Evolutionary conservation across 2,888 invertebrate genomes (phyloP), one percentile per base, ranked within the genome.

Genomic region (Torymus aiolomorphi): DNA sequence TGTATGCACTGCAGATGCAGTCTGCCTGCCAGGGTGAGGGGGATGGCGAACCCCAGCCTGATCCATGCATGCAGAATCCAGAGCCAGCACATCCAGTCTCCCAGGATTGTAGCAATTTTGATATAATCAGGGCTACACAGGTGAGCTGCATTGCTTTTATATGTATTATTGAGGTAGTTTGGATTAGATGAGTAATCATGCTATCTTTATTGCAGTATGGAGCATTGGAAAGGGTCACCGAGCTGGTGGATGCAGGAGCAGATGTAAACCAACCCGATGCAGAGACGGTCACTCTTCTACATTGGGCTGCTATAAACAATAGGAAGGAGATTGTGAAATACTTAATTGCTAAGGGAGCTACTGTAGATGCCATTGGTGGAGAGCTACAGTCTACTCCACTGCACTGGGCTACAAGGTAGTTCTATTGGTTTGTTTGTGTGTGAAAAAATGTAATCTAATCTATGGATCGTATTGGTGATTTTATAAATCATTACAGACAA

Each of bases 271-370:
- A 96, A 88, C 95, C 97, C 65, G 99, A 99, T 91, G 93, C 93
- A 84, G 99, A 99, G 91, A 98, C 97, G 69, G 98, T 99, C 76
- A 98, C 98, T 2, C 91, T 99, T 71, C 92, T 99, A n/a, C 99
- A 99, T 90, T 99, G 99, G 99, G 99, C 99, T 56, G 96, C 99
- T 18, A 99, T 99, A 88, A 99, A 99, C 91, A 99, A 99, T 92
- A 93, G 98, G 77, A 94, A 95, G 84, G 97, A 98, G 86, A 96
- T 99, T 85, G 97, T 98, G 78, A 94, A 94, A 87, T 98, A 95
- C 91, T 95, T 96, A 86, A 92, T 98, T 83, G 94, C 95, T 80
- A 96, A 96, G 88, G 98, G 96, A 71, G 96, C 96, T 16, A 92
- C 94, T 80, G 96, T 99, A 2, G 98, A 99, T 92, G 96, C 97